Evolutionary conservation across 1,140 invertebrate genomes (phyloP).

Genomic region (Eumaeus atala): DNA sequence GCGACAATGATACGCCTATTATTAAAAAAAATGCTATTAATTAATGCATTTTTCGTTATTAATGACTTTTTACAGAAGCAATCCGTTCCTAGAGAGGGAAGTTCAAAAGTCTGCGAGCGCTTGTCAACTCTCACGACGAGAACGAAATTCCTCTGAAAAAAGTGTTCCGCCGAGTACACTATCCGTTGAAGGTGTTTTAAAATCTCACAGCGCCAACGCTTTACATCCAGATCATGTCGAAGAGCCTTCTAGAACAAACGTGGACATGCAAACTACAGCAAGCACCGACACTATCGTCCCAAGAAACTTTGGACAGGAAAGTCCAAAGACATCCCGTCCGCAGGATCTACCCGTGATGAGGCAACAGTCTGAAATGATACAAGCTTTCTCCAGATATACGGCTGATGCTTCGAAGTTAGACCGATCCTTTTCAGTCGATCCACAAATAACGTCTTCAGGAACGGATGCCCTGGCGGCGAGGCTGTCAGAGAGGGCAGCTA

Average conservation of each 20-base stretch:
- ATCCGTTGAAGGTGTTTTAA: conserved; percentile 48
- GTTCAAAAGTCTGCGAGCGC: conserved; percentile 77
- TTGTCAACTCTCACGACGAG: conserved; percentile 58
- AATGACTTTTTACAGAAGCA: conserved; percentile 49
- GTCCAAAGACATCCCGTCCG: conserved; percentile 4
- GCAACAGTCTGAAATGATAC: conserved; percentile 48
- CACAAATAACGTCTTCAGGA: conserved; percentile 27
- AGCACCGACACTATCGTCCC: conserved; percentile 58
- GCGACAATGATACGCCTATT: too few species aligned
- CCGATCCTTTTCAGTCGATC: conserved; percentile 49
- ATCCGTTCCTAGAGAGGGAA: conserved; percentile 71
- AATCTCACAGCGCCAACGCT: conserved; percentile 60
- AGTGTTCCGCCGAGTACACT: conserved; percentile 36
- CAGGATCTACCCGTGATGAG: conserved; percentile 34
- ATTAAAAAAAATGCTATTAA: too few species aligned
- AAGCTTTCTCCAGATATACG: conserved; percentile 33
- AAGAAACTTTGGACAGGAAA: conserved; percentile 24
- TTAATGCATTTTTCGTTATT: not conserved
- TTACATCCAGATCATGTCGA: conserved; percentile 43
- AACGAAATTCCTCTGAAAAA: conserved; percentile 52
- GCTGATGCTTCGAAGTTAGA: conserved; percentile 25
- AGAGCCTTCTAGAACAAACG: conserved; percentile 40
- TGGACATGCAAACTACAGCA: conserved; percentile 31
- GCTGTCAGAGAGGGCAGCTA: conserved; percentile 71
- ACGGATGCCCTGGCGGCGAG: conserved; percentile 25